Base-by-base conservation (phyloP, 2,113 vertebrate genomes). In the Bos javanicus region DNA sequence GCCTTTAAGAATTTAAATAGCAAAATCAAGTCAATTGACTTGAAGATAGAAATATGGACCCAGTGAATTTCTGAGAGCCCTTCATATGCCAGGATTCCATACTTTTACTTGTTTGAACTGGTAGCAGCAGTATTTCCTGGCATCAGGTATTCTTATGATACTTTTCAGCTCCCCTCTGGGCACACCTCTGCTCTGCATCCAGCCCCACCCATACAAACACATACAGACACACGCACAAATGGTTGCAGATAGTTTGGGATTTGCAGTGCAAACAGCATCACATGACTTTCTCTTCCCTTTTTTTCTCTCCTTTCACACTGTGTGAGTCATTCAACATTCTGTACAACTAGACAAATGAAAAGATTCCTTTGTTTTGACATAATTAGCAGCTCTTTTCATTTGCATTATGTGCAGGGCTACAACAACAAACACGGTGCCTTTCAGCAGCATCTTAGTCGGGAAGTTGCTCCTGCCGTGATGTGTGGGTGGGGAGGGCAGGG, bases 381-480 rank as follows among this genome's bases (percentile, higher is more conserved):
- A 88, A 97, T 46, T 98, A 98, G 80, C 96, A 96, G 85, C 76
- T 94, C 95, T 97, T 98, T 97, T 93, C 96, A 59, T 91, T 87
- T 97, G 98, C 87, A 4, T 98, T 97, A 93, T 83, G 96, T 95
- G 88, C 90, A 88, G 3, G 4, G 82, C 97, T 98, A 97, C 96
- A 97, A 97, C 96, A 28, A 54, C 98, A 98, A 98, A 96, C 97
- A 91, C 97, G 98, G 97, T 98, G 98, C 98, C 98, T 98, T 98
- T 98, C 97, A 98, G 98, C 98, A 97, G 97, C 97, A 30, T 98
- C 97, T 98, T 97, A 98, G 48, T 98, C 98, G 98, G 98, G 98
- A 99, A 99, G 99, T 98, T 98, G 98, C 98, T 98, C 93, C 97
- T 96, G 96, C 97, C 98, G 52, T 96, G 98, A 98, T 96, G 80